Evolutionary conservation across 2,888 invertebrate genomes (phyloP).

Genomic region (Athetis lepigone): DNA sequence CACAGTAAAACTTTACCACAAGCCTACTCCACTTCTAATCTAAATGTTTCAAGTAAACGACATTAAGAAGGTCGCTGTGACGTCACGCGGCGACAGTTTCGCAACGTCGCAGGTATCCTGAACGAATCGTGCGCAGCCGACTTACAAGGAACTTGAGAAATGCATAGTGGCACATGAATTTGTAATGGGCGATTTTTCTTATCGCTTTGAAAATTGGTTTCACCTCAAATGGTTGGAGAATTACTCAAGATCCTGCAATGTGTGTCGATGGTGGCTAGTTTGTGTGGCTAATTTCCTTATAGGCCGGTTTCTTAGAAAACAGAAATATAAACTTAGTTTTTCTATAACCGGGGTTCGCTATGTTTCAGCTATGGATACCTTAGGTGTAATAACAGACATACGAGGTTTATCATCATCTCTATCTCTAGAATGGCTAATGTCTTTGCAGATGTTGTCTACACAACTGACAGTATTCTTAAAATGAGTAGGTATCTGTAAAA

Average conservation of each 20-base stretch:
- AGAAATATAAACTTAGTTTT: too few species aligned
- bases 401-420: too few species aligned
- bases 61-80: constrained; percentile 54
- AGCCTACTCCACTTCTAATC: constrained; percentile 36
- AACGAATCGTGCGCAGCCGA: constrained; percentile 43
- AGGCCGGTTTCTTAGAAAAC: too few species aligned
- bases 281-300: neutral
- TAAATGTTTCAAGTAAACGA: constrained; percentile 58
- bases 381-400: too few species aligned
- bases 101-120: constrained; percentile 53
- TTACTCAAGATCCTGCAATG: neutral
- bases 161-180: constrained; percentile 35
- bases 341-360: too few species aligned
- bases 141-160: constrained; percentile 41
- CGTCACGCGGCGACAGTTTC: constrained; percentile 57
- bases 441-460: too few species aligned
- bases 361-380: too few species aligned
- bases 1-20: constrained; percentile 8
- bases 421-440: too few species aligned
- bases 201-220: constrained; percentile 9
- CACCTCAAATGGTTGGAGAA: constrained; percentile 1
- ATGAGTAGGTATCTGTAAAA: too few species aligned
- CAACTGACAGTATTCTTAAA: too few species aligned
- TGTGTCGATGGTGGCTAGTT: neutral
- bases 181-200: constrained; percentile 33